These are phyloP conservation scores for Vidua macroura DNA, from an alignment of 2,113 vertebrate species.

Conservation along the genomic window DNA sequence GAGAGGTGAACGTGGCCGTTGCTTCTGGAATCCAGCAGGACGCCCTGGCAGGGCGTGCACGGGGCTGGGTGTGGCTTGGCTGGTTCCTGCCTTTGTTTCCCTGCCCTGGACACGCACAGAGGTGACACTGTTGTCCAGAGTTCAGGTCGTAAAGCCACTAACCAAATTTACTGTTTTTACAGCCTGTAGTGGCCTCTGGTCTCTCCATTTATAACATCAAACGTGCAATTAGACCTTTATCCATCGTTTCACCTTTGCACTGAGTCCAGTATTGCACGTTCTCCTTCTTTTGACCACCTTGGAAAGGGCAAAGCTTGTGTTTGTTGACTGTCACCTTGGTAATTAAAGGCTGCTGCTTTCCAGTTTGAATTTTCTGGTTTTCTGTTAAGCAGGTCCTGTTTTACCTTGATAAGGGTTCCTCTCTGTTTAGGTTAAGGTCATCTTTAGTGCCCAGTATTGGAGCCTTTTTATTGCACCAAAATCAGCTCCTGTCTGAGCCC, in stretches of 20 bases:
- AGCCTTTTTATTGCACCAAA: neutral
- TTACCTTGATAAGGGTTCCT: neutral
- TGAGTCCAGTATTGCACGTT: too few species aligned
- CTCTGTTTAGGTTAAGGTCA: neutral
- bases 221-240: neutral
- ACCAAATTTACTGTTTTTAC: neutral
- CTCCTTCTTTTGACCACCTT: neutral
- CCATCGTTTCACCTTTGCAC: neutral
- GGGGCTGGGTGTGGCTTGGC: neutral
- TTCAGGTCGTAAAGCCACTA: neutral
- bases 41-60: neutral
- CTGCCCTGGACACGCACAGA: neutral
- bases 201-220: neutral
- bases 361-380: neutral
- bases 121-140: rapidly evolving
- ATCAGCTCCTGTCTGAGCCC: neutral
- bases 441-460: neutral
- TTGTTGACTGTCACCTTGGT: neutral
- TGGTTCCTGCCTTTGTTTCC: neutral
- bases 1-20: neutral
- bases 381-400: neutral
- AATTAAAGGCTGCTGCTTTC: neutral
- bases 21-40: rapidly evolving
- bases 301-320: neutral
- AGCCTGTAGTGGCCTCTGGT: neutral